phyloP scores from a whole-genome alignment of 1,140 invertebrate species.

The Drosophila parvula region DNA sequence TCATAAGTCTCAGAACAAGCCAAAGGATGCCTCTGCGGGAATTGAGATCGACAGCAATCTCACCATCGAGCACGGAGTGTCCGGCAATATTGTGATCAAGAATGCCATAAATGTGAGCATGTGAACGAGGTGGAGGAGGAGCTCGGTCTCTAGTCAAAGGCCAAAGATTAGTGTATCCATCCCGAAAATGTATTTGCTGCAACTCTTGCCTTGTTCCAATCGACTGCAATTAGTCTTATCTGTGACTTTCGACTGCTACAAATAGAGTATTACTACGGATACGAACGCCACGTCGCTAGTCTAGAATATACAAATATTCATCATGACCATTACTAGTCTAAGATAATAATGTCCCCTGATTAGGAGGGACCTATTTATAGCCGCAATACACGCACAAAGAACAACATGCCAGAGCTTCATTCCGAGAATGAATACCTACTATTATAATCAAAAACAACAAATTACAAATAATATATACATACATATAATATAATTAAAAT shows the following conservation, averaged over 20 bases:
- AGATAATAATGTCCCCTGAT: slow-evolving; percentile 4
- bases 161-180: slow-evolving; percentile 43
- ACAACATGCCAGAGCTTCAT: slow-evolving; percentile 44
- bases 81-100: slow-evolving; percentile 77
- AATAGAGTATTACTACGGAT: slow-evolving; percentile 33
- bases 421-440: slow-evolving; percentile 36
- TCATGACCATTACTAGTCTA: slow-evolving; percentile 13
- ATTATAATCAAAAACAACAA: slow-evolving; percentile 8
- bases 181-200: slow-evolving; percentile 7
- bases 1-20: neutral
- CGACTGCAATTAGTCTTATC: slow-evolving; percentile 28
- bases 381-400: slow-evolving; percentile 17
- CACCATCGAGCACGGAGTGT: slow-evolving; percentile 56
- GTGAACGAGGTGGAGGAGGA: slow-evolving; percentile 10
- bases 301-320: slow-evolving; percentile 13
- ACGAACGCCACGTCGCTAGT: slow-evolving; percentile 30
- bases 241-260: slow-evolving; percentile 35
- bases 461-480: slow-evolving; percentile 9
- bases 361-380: slow-evolving; percentile 14
- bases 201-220: slow-evolving; percentile 54
- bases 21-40: slow-evolving; percentile 10
- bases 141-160: slow-evolving; percentile 40
- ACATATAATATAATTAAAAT: too few relatives aligned
- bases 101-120: slow-evolving; percentile 81
- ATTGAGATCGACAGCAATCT: slow-evolving; percentile 65